Conservation (phyloP, 2,113 vertebrate species). For the Nibea albiflora region DNA sequence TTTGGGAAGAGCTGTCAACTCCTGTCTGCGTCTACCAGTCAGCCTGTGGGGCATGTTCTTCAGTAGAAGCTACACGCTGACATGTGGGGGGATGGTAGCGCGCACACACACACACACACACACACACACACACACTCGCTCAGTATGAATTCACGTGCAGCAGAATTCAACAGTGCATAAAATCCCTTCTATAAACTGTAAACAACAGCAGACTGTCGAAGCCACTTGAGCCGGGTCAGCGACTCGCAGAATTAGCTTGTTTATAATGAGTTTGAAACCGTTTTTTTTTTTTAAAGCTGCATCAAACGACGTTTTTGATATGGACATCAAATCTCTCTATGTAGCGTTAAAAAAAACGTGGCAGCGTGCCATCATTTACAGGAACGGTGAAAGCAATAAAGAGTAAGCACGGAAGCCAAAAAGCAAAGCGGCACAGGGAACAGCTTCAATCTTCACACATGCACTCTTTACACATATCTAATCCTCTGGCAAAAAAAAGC, state of each 20-base stretch:
- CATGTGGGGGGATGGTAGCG: conserved; percentile 49
- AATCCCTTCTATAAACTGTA: not conserved
- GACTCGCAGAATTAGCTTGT: not conserved
- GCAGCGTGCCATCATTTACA: not conserved
- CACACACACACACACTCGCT: not conserved
- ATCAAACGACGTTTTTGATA: not conserved
- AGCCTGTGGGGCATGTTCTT: conserved; percentile 40
- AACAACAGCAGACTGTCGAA: conserved; percentile 1
- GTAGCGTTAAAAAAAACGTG: not conserved
- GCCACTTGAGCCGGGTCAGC: not conserved
- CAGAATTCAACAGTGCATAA: conserved; percentile 9
- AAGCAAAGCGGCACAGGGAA: not conserved
- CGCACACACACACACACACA: conserved; percentile 3
- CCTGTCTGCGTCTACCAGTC: conserved; percentile 45
- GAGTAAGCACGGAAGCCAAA: not conserved
- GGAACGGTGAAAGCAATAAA: not conserved
- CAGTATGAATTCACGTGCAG: conserved; percentile 5
- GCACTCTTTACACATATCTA: conserved; percentile 5
- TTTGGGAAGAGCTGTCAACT: conserved; percentile 37
- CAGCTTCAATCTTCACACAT: conserved; percentile 1
- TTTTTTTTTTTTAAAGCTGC: not conserved
- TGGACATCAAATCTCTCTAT: not conserved
- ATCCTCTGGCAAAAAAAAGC: conserved; percentile 2
- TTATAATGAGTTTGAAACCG: not conserved
- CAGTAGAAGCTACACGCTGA: conserved; percentile 24